These are phyloP conservation scores for Nyctibius bracteatus DNA, from an alignment of 2,113 vertebrate species.

Conservation along the genomic window DNA sequence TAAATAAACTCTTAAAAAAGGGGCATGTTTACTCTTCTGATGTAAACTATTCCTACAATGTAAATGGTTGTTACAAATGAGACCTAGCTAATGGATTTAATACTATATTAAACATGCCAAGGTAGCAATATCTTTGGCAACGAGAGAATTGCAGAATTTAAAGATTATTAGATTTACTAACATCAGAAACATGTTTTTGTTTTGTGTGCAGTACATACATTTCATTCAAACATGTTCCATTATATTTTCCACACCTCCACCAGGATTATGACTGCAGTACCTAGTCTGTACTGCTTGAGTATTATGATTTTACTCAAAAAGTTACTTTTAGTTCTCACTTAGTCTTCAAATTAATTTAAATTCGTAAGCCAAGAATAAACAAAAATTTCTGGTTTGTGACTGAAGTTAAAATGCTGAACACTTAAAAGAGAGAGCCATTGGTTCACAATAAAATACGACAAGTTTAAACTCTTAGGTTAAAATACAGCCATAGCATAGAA, in stretches of 20 bases:
- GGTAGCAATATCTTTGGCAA: conserved; percentile 34
- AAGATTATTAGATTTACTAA: neutral
- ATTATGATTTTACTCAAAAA: neutral
- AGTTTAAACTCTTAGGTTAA: conserved; percentile 44
- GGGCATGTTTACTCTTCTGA: neutral
- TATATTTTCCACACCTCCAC: neutral
- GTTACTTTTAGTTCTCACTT: neutral
- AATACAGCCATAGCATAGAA: conserved; percentile 50
- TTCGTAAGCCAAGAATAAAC: conserved; percentile 25
- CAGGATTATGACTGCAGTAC: neutral
- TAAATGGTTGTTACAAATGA: neutral
- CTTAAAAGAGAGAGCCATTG: conserved; percentile 4
- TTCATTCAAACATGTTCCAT: neutral
- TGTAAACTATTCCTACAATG: neutral
- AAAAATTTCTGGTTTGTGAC: conserved; percentile 32
- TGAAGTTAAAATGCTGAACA: neutral
- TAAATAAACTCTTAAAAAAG: neutral
- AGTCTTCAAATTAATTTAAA: neutral
- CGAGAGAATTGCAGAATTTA: conserved; percentile 8
- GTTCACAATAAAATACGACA: conserved; percentile 39
- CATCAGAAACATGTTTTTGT: neutral
- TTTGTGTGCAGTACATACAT: neutral
- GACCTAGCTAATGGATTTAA: conserved; percentile 4
- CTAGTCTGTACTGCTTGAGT: neutral
- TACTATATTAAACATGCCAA: conserved; percentile 25